Percentiles rank a stretch among this genome's conserved stretches.
phyloP scores from a whole-genome alignment of 2,797 vertebrate genomes.

The Rhynchonycteris naso region DNA sequence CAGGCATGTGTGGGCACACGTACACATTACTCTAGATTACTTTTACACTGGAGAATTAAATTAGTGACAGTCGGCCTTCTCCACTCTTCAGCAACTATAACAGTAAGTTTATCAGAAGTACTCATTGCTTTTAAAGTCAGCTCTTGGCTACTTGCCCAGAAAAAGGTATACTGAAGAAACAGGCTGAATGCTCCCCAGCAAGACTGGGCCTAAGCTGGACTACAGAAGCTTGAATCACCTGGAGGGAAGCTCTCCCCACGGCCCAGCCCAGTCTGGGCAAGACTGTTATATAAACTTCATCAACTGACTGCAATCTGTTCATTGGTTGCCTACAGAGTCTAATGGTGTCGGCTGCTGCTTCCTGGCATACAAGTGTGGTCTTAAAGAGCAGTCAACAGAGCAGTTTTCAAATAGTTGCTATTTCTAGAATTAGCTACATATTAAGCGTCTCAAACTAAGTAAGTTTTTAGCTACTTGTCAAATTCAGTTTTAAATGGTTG shows the following conservation, averaged over 20 bases:
- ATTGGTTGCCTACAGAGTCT: constrained; percentile 9
- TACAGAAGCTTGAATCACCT: neutral
- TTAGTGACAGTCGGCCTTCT: constrained; percentile 51
- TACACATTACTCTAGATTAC: constrained; percentile 28
- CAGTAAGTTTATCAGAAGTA: constrained; percentile 53
- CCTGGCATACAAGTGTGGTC: constrained; percentile 56
- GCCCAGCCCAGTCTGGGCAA: neutral
- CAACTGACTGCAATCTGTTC: neutral
- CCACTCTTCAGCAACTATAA: constrained; percentile 24
- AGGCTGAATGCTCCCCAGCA: constrained; percentile 21
- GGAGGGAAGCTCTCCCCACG: neutral
- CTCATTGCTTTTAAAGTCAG: constrained; percentile 37
- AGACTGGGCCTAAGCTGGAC: constrained; percentile 4
- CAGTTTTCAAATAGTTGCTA: constrained; percentile 65
- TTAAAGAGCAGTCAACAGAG: constrained; percentile 67
- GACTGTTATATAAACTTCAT: neutral
- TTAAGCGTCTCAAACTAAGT: constrained; percentile 73
- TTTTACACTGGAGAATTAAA: neutral
- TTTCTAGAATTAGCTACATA: constrained; percentile 62
- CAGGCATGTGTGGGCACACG: neutral
- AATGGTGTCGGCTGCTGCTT: constrained; percentile 41
- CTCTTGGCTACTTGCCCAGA: constrained; percentile 62
- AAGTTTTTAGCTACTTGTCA: constrained; percentile 69
- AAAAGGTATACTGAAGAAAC: constrained; percentile 48
- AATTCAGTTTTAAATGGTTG: constrained; percentile 60